Evolutionary conservation across 2,113 vertebrate genomes (phyloP).

Genomic region (Motacilla tschutschensis): DNA sequence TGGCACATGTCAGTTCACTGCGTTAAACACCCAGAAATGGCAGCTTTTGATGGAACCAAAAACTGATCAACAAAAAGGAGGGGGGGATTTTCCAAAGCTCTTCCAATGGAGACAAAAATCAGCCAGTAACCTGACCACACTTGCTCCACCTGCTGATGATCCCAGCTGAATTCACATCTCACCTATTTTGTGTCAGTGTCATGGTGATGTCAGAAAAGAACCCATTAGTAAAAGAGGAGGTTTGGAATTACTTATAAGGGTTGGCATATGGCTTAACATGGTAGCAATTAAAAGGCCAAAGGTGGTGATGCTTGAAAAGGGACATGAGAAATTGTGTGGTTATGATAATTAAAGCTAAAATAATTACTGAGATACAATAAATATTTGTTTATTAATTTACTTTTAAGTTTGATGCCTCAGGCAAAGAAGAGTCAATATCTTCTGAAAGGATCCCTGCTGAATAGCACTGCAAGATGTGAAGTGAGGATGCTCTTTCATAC

Average conservation of each 20-base stretch:
- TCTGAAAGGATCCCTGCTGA: background rate
- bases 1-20: accelerated
- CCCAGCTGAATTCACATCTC: background rate
- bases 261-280: background rate
- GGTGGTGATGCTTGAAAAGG: background rate
- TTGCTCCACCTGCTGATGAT: background rate
- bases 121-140: background rate
- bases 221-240: background rate
- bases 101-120: background rate
- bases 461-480: background rate
- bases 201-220: background rate
- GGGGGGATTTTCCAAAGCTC: background rate
- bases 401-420: background rate
- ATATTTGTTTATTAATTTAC: background rate
- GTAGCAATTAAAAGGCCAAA: background rate
- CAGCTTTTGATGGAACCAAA: background rate
- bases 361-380: background rate
- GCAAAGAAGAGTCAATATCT: background rate
- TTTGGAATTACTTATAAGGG: background rate
- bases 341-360: background rate
- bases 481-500: background rate
- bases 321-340: background rate
- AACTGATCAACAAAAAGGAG: background rate
- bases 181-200: background rate
- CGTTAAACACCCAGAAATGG: background rate